Evolutionary conservation across 2,113 vertebrate genomes (phyloP), one percentile per base, ranked within the genome.

Genomic region (Rhodinocichla rosea): DNA sequence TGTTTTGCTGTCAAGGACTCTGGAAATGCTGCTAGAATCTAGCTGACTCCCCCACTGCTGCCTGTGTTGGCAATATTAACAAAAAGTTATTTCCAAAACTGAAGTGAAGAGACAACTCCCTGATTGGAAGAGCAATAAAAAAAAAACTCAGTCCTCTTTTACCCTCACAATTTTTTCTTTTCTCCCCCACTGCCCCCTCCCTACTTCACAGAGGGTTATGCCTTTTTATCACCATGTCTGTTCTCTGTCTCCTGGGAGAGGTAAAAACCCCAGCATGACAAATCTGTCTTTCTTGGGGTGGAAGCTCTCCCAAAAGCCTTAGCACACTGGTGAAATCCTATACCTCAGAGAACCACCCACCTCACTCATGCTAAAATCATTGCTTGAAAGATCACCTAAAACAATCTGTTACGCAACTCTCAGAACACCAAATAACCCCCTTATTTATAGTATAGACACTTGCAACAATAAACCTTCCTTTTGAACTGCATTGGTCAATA

Each of bases 371-470:
- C 52, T 87, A 52, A 93, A 96, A 88, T n/a, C 76, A 92, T 89
- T 94, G 89, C 17, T 78, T 81, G 86, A 90, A 59, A 91, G 80
- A 87, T 81, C 4, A 13, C 49, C 37, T 84, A 80, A 92, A 89
- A 60, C 92, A 63, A 73, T 47, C 56, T 81, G 68, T 97, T 96
- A 47, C 2, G 5, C 57, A 95, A 95, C 22, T 13, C 67, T 24
- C 52, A 84, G 83, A 95, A 94, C 95, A 94, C 83, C 92, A 96
- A 96, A 95, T 67, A 91, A 82, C 83, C 49, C 56, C 69, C 60
- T 91, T 97, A 74, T 97, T 97, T 97, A 93, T 68, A 92, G 83
- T 94, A 87, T 71, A 95, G 39, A 97, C 94, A 92, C 82, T 74
- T 83, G 49, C 14, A 95, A 90, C 95, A 96, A 68, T 95, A 93